Evolutionary conservation across 2,113 vertebrate species (phyloP).

Genomic region (Ophthalmolycus amberensis): DNA sequence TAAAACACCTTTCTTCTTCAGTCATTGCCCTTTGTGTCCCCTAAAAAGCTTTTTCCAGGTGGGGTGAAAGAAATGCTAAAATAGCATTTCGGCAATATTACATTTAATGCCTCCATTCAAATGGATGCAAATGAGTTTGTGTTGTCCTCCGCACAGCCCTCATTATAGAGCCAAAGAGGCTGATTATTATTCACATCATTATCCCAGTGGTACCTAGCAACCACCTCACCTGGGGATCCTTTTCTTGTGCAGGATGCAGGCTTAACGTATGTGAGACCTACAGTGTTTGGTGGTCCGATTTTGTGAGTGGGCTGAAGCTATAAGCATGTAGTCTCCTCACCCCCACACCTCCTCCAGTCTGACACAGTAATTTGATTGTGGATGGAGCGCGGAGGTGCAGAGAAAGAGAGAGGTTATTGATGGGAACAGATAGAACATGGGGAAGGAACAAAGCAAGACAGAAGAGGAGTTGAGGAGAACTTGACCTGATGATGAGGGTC

Average conservation of each 20-base stretch:
- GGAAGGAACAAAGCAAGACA: conserved; percentile 50
- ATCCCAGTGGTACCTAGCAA: conserved; percentile 72
- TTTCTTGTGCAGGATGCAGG: conserved; percentile 15
- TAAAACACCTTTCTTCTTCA: not conserved
- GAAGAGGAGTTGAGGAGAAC: conserved; percentile 49
- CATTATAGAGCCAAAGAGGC: conserved; percentile 65
- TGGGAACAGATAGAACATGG: conserved; percentile 46
- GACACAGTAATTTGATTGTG: conserved; percentile 62
- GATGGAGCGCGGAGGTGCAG: conserved; percentile 4
- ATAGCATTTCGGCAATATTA: conserved; percentile 32
- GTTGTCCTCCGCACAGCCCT: conserved; percentile 59
- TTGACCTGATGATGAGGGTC: conserved; percentile 60
- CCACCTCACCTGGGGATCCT: conserved; percentile 50
- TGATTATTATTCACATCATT: conserved; percentile 75
- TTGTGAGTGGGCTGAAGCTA: conserved; percentile 30
- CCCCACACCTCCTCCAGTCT: conserved; percentile 13
- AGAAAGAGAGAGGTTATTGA: conserved; percentile 48
- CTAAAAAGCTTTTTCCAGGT: conserved; percentile 9
- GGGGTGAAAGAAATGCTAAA: conserved; percentile 7
- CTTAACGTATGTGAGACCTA: conserved; percentile 27
- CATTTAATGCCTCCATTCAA: conserved; percentile 54
- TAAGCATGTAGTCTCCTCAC: conserved; percentile 2
- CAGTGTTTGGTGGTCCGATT: conserved; percentile 22
- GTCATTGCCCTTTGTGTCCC: not conserved
- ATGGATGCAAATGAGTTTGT: conserved; percentile 63